Evolutionary conservation across 2,797 vertebrate species (phyloP).

Genomic region (Macroramphosus scolopax): DNA sequence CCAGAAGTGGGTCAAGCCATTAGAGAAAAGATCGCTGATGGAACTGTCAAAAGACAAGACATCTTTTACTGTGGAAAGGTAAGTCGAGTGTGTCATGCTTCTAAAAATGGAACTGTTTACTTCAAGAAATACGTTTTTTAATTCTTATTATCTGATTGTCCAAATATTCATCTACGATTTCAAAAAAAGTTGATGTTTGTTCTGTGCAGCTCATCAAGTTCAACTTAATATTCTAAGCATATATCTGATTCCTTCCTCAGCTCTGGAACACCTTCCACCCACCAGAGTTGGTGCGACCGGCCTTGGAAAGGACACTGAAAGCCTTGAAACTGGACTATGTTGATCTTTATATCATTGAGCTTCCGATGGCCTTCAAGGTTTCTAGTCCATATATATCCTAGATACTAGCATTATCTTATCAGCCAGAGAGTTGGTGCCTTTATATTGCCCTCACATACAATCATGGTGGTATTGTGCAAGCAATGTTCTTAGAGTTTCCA

Average conservation of each 20-base stretch:
- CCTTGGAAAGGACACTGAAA: constrained; percentile 84
- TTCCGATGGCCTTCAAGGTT: constrained; percentile 93
- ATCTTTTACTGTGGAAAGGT: constrained; percentile 98
- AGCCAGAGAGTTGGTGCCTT: too few relatives aligned
- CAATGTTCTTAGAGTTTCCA: too few relatives aligned
- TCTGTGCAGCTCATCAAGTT: neutral
- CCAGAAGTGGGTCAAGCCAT: constrained; percentile 91
- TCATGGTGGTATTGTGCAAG: too few relatives aligned
- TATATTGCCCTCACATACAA: too few relatives aligned
- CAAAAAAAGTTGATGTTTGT: neutral
- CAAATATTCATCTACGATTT: too few relatives aligned
- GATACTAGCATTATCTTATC: too few relatives aligned
- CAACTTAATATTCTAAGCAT: neutral
- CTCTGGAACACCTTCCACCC: constrained; percentile 89
- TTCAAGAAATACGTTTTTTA: too few relatives aligned
- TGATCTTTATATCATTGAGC: constrained; percentile 91
- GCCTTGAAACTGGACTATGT: constrained; percentile 86
- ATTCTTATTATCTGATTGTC: too few relatives aligned
- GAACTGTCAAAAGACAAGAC: constrained; percentile 86
- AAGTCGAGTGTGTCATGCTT: too few relatives aligned
- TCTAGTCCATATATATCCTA: too few relatives aligned
- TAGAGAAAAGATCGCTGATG: constrained; percentile 88
- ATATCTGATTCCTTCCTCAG: constrained; percentile 71
- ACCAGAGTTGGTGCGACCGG: constrained; percentile 83
- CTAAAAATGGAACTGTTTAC: too few relatives aligned